Conservation (phyloP, 2,888 invertebrate genomes). For the Xanthostigma xanthostigma region DNA sequence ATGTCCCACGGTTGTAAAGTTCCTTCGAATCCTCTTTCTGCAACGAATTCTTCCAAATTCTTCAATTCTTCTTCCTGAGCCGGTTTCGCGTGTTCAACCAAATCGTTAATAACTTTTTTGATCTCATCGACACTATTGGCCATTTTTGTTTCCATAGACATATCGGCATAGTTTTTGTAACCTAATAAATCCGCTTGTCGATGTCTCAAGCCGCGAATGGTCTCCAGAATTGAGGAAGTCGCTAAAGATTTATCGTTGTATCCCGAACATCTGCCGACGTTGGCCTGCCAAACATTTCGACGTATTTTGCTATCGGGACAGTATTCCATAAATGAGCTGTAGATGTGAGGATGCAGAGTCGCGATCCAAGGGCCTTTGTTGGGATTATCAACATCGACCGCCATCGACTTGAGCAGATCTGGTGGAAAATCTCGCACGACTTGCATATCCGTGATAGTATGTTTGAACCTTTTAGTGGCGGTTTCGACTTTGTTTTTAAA, state of each 20-base stretch:
- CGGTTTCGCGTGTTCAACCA: conserved; percentile 52
- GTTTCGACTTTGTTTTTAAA: conserved; percentile 53
- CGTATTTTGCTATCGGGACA: conserved; percentile 65
- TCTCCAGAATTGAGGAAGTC: conserved; percentile 62
- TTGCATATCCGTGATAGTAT: conserved; percentile 47
- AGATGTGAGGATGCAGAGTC: conserved; percentile 57
- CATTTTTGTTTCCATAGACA: conserved; percentile 93
- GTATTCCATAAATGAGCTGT: conserved; percentile 63
- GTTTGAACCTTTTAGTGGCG: conserved; percentile 49
- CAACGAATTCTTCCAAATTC: conserved; percentile 55
- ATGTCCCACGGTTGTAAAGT: conserved; percentile 68
- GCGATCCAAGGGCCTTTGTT: conserved; percentile 71
- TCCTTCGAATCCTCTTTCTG: conserved; percentile 51
- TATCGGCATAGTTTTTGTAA: conserved; percentile 61
- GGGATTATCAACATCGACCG: conserved; percentile 41
- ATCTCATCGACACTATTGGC: conserved; percentile 66
- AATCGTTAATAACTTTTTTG: conserved; percentile 46
- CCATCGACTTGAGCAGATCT: conserved; percentile 46
- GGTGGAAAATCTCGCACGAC: conserved; percentile 61
- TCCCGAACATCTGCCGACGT: conserved; percentile 52
- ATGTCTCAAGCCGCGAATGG: conserved; percentile 51
- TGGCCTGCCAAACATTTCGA: conserved; percentile 76
- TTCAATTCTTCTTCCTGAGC: conserved; percentile 63
- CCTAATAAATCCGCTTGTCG: conserved; percentile 66
- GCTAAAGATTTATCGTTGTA: conserved; percentile 44